Conservation (phyloP, 2,888 invertebrate genomes). For the Thereva nobilitata region DNA sequence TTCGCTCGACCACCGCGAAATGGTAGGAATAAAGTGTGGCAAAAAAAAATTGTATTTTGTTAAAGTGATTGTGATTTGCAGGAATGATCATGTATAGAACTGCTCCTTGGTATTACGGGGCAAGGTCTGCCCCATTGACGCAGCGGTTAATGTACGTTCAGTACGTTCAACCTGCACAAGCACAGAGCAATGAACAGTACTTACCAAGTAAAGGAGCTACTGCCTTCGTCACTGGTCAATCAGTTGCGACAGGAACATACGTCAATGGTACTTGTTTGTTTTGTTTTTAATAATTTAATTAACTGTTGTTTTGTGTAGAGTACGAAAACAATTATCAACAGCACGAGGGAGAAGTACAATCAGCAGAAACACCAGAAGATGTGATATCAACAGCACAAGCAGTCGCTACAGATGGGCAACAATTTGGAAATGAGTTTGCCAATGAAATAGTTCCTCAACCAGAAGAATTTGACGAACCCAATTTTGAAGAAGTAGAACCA, state of each 20-base stretch:
- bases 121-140: not conserved
- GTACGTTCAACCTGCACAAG: slow-evolving; percentile 41
- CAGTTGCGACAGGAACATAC: slow-evolving; percentile 43
- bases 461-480: slow-evolving; percentile 1
- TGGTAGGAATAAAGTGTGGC: slow-evolving; percentile 3
- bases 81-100: slow-evolving; percentile 1
- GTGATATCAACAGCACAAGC: too few relatives aligned
- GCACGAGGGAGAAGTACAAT: too few relatives aligned
- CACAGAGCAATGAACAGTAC: slow-evolving; percentile 31
- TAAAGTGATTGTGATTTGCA: not conserved
- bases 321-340: too few relatives aligned
- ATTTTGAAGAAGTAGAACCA: not conserved
- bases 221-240: slow-evolving; percentile 43
- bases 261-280: slow-evolving; percentile 26
- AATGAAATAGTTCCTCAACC: not conserved
- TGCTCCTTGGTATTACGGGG: slow-evolving; percentile 42
- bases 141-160: slow-evolving; percentile 43
- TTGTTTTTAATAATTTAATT: too few relatives aligned
- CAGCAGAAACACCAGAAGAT: too few relatives aligned
- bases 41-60: not conserved
- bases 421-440: slow-evolving; percentile 10
- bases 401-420: not conserved
- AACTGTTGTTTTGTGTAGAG: too few relatives aligned
- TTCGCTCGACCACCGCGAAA: slow-evolving; percentile 14
- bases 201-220: slow-evolving; percentile 39